These are phyloP conservation scores for Ichneumoninae sp. DNA, from an alignment of 2,888 invertebrate genomes.

Conservation along the genomic window DNA sequence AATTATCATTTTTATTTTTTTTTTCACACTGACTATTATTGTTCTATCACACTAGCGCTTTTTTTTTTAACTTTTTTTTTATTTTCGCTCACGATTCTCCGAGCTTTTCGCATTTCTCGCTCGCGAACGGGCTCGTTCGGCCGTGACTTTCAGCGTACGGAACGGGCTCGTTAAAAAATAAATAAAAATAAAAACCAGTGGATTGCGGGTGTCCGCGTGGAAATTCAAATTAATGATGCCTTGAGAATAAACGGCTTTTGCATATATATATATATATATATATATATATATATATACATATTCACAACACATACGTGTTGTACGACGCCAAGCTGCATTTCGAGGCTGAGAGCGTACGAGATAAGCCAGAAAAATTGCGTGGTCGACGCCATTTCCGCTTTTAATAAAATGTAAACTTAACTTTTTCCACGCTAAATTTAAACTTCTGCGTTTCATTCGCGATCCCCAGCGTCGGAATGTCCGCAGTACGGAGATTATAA, in stretches of 20 bases:
- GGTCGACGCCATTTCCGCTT: background rate
- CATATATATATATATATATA: too few relatives aligned
- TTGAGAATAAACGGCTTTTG: conserved; percentile 27
- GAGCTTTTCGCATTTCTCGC: conserved; percentile 34
- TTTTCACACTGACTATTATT: conserved; percentile 10
- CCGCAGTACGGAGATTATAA: background rate
- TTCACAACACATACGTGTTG: conserved; percentile 2
- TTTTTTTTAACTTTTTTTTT: background rate
- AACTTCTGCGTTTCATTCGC: background rate
- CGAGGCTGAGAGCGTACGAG: conserved; percentile 1
- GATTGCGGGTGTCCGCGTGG: background rate
- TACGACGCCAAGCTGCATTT: background rate
- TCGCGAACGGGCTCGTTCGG: conserved; percentile 28
- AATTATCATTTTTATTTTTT: background rate
- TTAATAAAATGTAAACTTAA: too few relatives aligned
- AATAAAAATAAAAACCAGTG: conserved; percentile 5
- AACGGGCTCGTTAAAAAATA: conserved; percentile 28
- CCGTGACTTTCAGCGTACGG: conserved; percentile 36
- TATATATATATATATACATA: conserved; percentile 15
- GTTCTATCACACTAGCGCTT: conserved; percentile 38
- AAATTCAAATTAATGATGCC: conserved; percentile 58
- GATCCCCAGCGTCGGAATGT: background rate
- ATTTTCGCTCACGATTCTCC: conserved; percentile 39
- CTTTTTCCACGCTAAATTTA: conserved; percentile 1
- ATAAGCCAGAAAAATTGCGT: conserved; percentile 28